phyloP scores from a whole-genome alignment of 2,888 invertebrate species.

The Drosophila formosana region DNA sequence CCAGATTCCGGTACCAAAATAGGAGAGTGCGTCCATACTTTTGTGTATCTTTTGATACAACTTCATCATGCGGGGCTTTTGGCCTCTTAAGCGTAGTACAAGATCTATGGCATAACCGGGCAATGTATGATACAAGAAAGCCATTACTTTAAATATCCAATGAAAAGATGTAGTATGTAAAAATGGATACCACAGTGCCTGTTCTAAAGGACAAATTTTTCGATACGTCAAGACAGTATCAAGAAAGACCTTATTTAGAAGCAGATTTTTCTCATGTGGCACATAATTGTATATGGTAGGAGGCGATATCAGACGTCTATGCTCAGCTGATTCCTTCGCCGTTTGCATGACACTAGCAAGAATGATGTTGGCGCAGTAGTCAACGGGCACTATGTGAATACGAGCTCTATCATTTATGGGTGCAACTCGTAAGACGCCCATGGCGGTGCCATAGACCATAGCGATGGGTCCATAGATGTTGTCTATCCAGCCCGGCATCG shows the following conservation, averaged over 20 bases:
- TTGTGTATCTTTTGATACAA: conserved; percentile 92
- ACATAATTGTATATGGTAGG: conserved; percentile 91
- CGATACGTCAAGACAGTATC: not conserved
- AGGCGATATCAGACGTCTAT: conserved; percentile 25
- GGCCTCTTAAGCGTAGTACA: conserved; percentile 58
- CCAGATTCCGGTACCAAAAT: conserved; percentile 91
- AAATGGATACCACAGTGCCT: conserved; percentile 90
- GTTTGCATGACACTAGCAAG: conserved; percentile 85
- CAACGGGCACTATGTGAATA: conserved; percentile 85
- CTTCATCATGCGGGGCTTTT: conserved; percentile 87
- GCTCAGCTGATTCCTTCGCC: conserved; percentile 49
- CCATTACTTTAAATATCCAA: conserved; percentile 84
- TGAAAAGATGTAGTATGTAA: conserved; percentile 85
- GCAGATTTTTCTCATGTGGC: conserved; percentile 91
- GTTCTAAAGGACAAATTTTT: conserved; percentile 86
- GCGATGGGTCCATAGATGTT: conserved; percentile 88
- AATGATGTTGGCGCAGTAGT: conserved; percentile 85
- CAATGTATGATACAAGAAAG: conserved; percentile 88
- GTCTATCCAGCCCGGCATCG: conserved; percentile 89
- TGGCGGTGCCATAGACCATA: conserved; percentile 86
- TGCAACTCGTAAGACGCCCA: conserved; percentile 87
- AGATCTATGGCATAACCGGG: conserved; percentile 88
- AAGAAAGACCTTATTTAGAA: conserved; percentile 91
- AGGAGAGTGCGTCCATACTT: conserved; percentile 89
- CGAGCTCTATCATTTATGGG: conserved; percentile 71